These are phyloP conservation scores for Campoletis sonorensis DNA, from an alignment of 1,140 invertebrate species.

Conservation along the genomic window DNA sequence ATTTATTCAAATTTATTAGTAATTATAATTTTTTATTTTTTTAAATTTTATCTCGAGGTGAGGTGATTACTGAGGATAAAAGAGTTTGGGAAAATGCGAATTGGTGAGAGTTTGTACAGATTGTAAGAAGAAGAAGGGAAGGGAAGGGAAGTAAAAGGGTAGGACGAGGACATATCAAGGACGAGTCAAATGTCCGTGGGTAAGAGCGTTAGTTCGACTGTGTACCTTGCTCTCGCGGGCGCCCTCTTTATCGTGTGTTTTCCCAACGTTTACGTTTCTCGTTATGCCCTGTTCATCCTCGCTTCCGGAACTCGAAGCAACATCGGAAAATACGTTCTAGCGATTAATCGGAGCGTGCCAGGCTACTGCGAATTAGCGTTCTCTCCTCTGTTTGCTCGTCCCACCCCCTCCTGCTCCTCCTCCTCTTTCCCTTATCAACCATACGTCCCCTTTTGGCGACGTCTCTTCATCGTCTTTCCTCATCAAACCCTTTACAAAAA, in stretches of 20 bases:
- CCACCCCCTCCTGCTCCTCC: no score
- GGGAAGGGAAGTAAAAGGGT: background rate
- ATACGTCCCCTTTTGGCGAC: no score
- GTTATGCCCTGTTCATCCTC: conserved; percentile 45
- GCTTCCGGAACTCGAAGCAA: conserved; percentile 45
- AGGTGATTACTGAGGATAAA: no score
- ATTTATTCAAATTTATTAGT: no score
- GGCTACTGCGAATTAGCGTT: conserved; percentile 59
- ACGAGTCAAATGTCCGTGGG: conserved; percentile 28
- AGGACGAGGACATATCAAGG: conserved; percentile 7
- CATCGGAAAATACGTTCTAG: conserved; percentile 63
- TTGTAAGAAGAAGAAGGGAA: background rate
- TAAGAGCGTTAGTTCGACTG: background rate
- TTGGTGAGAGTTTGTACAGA: conserved; percentile 14
- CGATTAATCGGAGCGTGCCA: conserved; percentile 66
- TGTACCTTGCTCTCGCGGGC: conserved; percentile 21
- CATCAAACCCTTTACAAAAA: no score
- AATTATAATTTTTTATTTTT: no score
- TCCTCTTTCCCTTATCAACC: no score
- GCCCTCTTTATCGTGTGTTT: conserved; percentile 36
- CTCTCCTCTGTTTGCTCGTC: conserved; percentile 27
- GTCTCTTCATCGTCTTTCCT: no score
- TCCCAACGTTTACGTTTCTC: conserved; percentile 58
- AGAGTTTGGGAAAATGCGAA: no score
- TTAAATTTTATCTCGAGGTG: no score